Evolutionary conservation across 2,888 invertebrate genomes (phyloP).

Genomic region (Leptopilina syphax): DNA sequence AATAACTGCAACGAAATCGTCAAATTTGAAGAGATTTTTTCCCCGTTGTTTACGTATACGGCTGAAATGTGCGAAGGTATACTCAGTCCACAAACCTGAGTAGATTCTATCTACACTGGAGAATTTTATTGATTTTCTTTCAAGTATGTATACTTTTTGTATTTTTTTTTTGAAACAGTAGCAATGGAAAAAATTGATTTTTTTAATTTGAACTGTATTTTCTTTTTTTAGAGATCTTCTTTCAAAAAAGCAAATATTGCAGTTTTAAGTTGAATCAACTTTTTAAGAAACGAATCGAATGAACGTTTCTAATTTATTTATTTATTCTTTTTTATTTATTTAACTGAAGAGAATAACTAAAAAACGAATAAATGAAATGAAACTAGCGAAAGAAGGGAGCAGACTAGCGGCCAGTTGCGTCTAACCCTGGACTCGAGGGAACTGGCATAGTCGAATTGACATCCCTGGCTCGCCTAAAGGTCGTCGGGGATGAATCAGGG

Average conservation of each 20-base stretch:
- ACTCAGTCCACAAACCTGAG: constrained; percentile 19
- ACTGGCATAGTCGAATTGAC: constrained; percentile 66
- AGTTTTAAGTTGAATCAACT: constrained; percentile 43
- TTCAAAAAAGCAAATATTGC: constrained; percentile 20
- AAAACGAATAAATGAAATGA: constrained; percentile 72
- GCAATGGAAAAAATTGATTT: constrained; percentile 22
- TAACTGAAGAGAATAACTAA: constrained; percentile 55
- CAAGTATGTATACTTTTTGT: constrained; percentile 40
- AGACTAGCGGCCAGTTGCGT: constrained; percentile 80
- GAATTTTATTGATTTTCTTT: constrained; percentile 42
- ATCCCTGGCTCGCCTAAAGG: constrained; percentile 39
- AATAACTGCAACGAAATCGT: constrained; percentile 15
- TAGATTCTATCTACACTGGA: constrained; percentile 1
- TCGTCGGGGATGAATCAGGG: constrained; percentile 39
- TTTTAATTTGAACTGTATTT: background rate
- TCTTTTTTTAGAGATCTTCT: background rate
- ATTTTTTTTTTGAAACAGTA: background rate
- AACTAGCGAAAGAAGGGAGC: constrained; percentile 78
- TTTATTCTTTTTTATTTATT: constrained; percentile 31
- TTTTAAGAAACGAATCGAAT: constrained; percentile 39
- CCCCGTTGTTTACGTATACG: constrained; percentile 52
- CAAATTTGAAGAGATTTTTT: constrained; percentile 4
- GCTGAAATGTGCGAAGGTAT: constrained; percentile 31
- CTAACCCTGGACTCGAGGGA: constrained; percentile 79
- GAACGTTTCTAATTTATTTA: background rate